Percentiles rank a stretch among this genome's conserved stretches.
Evolutionary conservation across 2,113 vertebrate species (phyloP).

Genomic region (Alosa alosa): DNA sequence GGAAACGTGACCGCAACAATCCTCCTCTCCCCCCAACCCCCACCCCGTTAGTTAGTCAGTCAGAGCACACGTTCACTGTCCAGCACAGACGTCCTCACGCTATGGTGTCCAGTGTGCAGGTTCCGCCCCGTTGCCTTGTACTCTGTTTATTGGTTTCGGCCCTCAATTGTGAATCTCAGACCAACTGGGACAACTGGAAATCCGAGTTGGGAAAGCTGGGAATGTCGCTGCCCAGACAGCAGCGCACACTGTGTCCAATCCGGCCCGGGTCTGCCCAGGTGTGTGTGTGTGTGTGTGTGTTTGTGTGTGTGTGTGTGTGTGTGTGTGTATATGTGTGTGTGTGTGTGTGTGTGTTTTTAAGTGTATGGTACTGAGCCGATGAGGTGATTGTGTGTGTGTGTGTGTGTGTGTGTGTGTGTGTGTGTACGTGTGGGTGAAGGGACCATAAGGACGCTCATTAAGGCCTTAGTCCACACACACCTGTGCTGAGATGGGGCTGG

Average conservation of each 20-base stretch:
- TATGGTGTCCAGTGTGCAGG: no score
- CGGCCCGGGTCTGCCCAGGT: no score
- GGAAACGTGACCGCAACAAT: neutral
- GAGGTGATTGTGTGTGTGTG: neutral
- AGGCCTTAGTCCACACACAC: neutral
- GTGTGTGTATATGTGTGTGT: no score
- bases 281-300: no score
- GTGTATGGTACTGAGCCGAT: no score
- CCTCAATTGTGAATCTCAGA: neutral
- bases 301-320: no score
- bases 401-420: conserved; percentile 4
- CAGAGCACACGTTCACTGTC: neutral
- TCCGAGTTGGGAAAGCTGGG: neutral
- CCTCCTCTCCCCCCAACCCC: neutral
- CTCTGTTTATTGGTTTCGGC: neutral
- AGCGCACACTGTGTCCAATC: no score
- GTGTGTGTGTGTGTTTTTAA: no score
- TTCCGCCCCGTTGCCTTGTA: neutral
- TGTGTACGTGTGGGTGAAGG: neutral
- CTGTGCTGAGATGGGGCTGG: neutral
- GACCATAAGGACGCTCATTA: neutral
- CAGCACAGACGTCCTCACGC: neutral
- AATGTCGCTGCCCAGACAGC: neutral
- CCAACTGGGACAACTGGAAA: neutral
- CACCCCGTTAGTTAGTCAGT: neutral